Evolutionary conservation across 2,888 invertebrate species (phyloP).

Genomic region (Tineola bisselliella): DNA sequence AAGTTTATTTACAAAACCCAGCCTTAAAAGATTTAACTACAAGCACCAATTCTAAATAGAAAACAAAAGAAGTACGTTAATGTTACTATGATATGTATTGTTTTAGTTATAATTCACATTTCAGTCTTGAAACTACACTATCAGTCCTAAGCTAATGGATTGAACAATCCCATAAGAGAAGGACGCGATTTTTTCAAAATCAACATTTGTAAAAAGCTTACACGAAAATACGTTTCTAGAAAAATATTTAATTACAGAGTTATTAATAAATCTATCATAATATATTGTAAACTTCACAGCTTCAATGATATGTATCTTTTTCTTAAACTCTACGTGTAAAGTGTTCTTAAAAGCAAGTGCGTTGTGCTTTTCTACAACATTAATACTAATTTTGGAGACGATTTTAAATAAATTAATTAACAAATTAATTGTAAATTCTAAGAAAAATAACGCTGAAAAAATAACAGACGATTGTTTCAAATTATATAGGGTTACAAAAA

Average conservation of each 20-base stretch:
- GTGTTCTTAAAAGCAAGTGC: slow-evolving; percentile 51
- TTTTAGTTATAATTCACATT: slow-evolving; percentile 44
- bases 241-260: slow-evolving; percentile 65
- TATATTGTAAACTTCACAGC: slow-evolving; percentile 68
- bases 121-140: slow-evolving; percentile 67
- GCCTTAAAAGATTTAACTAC: slow-evolving; percentile 65
- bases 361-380: slow-evolving; percentile 48
- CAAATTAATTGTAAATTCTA: slow-evolving; percentile 22
- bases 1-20: slow-evolving; percentile 63
- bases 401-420: background rate
- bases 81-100: slow-evolving; percentile 54
- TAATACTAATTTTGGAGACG: slow-evolving; percentile 22
- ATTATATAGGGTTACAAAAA: slow-evolving; percentile 38
- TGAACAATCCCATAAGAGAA: slow-evolving; percentile 63
- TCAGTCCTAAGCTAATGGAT: slow-evolving; percentile 65
- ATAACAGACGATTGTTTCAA: slow-evolving; percentile 25
- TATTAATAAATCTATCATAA: slow-evolving; percentile 52
- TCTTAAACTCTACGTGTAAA: slow-evolving; percentile 31
- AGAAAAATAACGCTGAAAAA: slow-evolving; percentile 16
- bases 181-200: slow-evolving; percentile 63
- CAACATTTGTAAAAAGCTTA: slow-evolving; percentile 57
- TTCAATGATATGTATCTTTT: slow-evolving; percentile 63
- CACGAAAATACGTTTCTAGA: slow-evolving; percentile 63
- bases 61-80: slow-evolving; percentile 59
- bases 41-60: slow-evolving; percentile 68